Base-by-base conservation (phyloP, 2,113 vertebrate species). In the Chaenogobius annularis region DNA sequence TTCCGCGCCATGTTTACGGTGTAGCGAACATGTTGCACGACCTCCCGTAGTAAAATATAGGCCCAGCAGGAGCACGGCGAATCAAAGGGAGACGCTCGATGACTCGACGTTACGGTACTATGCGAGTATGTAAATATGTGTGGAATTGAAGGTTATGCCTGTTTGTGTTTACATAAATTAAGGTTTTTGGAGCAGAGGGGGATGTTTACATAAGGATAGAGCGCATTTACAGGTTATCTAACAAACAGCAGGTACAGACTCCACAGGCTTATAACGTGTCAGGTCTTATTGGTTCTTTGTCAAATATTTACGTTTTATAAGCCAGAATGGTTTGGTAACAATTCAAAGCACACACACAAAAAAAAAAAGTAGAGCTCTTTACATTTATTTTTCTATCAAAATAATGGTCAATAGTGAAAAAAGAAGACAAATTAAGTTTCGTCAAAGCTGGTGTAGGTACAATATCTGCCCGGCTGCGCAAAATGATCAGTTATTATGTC, bases 41-140 rank as follows among this genome's bases (percentile, higher is more conserved):
- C 83, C 89, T 90, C 92, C 86, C 72, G 71, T 65, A 68, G 56
- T 68, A 40, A 35, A 58, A 43, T 62, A 82, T 48, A 75, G 50
- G 80, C 83, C 69, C 80, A 85, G 81, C 67, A 72, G 82, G 77
- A 17, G 74, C 71, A 75, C 65, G 26, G 59, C 26, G 17, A 35
- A 62, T 37, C 26, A 23, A 77, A 78, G 81, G 73, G 66, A 44
- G 73, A 26, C 26, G 77, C 67, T 65, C 37, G 90, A 54, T 89
- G 91, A 93, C 85, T 90, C 81, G 88, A 75, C 84, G 69, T 14
- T 79, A 74, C 66, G 70, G n/a, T 10, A 15, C 48, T 74, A 9
- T 75, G 50, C 67, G 66, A 74, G 62, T 63, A 69, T 79, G 47
- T 69, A 75, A 78, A 14, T 75, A 13, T 74, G 40, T 67, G 46